Conservation (phyloP, 2,113 vertebrate species). For the Phalacrocorax pelagicus region DNA sequence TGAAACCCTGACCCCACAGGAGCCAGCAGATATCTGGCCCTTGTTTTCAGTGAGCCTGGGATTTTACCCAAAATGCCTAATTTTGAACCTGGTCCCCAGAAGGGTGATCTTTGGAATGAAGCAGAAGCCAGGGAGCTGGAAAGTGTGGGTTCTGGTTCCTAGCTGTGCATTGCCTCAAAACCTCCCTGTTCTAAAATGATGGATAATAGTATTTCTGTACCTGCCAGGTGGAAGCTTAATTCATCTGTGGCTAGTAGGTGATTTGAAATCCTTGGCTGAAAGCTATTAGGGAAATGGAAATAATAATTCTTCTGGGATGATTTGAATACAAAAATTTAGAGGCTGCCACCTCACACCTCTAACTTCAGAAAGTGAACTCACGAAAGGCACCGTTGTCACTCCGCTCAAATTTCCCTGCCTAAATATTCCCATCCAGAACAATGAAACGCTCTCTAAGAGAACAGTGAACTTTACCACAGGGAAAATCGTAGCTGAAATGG, state of each 20-base stretch:
- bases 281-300: neutral
- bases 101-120: neutral
- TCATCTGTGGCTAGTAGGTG: neutral
- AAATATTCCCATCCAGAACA: neutral
- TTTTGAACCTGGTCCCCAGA: neutral
- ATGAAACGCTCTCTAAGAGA: neutral
- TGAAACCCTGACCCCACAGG: neutral
- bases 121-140: neutral
- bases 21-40: neutral
- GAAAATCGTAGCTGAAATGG: neutral
- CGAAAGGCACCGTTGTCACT: neutral
- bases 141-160: neutral
- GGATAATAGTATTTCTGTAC: neutral
- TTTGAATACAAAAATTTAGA: neutral
- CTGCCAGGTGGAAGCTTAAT: neutral
- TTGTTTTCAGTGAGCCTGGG: neutral
- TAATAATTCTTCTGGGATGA: neutral
- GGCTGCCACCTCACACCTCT: neutral
- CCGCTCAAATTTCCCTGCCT: neutral
- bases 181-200: neutral
- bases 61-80: neutral
- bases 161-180: neutral
- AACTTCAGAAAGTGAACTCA: neutral
- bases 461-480: neutral
- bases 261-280: neutral